Evolutionary conservation across 35 echinoderm and acorn worm genomes (phyloP).

Genomic region (Antedon bifida): DNA sequence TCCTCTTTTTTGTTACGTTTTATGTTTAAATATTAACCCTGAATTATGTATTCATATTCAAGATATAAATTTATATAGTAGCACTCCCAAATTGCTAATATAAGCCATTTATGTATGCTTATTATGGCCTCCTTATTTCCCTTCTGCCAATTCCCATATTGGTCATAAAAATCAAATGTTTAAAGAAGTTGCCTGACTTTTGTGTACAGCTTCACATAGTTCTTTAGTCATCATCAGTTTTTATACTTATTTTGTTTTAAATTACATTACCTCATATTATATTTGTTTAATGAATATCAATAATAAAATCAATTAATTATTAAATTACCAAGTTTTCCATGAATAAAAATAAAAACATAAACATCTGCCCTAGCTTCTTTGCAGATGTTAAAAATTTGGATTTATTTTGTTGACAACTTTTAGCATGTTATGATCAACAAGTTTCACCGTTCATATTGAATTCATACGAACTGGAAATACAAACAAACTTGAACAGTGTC

Average conservation of each 20-base stretch:
- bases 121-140: not conserved
- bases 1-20: not conserved
- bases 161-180: not conserved
- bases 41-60: not conserved
- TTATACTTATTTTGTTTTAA: no score
- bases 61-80: not conserved
- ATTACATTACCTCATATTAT: no score
- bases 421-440: not conserved
- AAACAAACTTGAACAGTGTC: not conserved
- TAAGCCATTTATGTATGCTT: not conserved
- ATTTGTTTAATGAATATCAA: no score
- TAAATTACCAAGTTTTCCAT: no score
- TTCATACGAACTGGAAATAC: not conserved
- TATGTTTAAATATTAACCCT: not conserved
- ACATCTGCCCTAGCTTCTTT: not conserved
- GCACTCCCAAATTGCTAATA: not conserved
- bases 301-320: no score
- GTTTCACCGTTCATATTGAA: not conserved
- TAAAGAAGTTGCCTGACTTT: no score
- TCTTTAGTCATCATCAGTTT: no score
- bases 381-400: not conserved
- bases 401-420: not conserved
- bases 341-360: no score
- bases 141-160: not conserved
- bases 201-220: no score